Evolutionary conservation across 2,113 vertebrate genomes (phyloP).

Genomic region (Equus quagga): DNA sequence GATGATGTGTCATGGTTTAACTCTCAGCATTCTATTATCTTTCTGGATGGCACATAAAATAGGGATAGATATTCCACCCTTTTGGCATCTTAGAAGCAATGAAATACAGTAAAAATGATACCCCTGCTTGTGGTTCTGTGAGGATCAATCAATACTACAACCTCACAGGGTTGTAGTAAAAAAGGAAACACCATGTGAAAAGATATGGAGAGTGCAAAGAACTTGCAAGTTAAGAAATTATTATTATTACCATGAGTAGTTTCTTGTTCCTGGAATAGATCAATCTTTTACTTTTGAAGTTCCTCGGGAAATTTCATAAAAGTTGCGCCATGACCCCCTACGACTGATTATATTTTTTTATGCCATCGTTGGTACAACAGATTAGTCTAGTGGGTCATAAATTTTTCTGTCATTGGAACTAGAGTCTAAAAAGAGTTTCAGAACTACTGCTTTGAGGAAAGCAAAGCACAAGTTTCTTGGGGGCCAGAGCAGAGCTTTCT

Average conservation of each 20-base stretch:
- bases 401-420: neutral
- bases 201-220: rapidly evolving
- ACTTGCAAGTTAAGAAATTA: neutral
- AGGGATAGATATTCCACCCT: neutral
- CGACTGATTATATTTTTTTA: neutral
- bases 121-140: neutral
- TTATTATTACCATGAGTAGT: neutral
- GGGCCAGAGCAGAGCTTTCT: neutral
- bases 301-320: neutral
- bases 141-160: neutral
- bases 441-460: neutral
- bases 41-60: neutral
- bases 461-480: neutral
- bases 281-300: neutral
- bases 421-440: neutral
- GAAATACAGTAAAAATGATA: neutral
- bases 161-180: neutral
- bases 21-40: neutral
- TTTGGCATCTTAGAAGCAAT: neutral
- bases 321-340: neutral
- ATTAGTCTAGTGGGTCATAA: neutral
- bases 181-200: neutral
- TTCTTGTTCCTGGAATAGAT: neutral
- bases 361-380: neutral
- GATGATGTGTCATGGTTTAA: neutral